Evolutionary conservation across 2,113 vertebrate genomes (phyloP).

Genomic region (Brachyistius frenatus): DNA sequence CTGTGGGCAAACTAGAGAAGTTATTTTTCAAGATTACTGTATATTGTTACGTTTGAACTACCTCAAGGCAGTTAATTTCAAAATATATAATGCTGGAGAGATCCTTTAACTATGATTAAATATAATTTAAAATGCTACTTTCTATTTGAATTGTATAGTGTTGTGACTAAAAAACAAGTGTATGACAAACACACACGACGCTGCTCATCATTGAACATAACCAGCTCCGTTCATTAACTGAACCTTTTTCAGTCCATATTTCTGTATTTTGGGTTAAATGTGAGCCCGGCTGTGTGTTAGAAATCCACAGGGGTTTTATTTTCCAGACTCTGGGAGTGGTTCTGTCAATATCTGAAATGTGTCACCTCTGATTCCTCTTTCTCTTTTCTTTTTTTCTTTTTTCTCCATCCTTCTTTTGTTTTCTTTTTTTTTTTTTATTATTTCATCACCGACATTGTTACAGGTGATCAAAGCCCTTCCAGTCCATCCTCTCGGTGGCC

Average conservation of each 20-base stretch:
- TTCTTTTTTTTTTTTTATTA: constrained; percentile 27
- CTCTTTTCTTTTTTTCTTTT: constrained; percentile 57
- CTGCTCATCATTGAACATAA: constrained; percentile 17
- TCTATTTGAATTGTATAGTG: too few relatives aligned
- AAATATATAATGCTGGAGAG: too few relatives aligned
- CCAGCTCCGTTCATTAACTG: neutral
- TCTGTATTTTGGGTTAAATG: constrained; percentile 22
- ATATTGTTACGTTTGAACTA: too few relatives aligned
- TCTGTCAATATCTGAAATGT: constrained; percentile 68
- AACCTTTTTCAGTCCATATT: neutral
- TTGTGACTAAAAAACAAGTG: neutral
- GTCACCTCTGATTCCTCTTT: constrained; percentile 76
- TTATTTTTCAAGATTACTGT: too few relatives aligned
- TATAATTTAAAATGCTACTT: too few relatives aligned
- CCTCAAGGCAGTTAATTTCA: too few relatives aligned
- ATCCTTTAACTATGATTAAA: too few relatives aligned
- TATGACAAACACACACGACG: neutral
- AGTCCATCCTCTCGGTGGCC: constrained; percentile 86
- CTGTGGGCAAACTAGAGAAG: too few relatives aligned
- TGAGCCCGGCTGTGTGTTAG: constrained; percentile 5
- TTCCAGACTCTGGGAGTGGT: constrained; percentile 63
- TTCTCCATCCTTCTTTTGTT: constrained; percentile 54
- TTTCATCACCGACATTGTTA: constrained; percentile 66
- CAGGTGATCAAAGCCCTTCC: constrained; percentile 87
- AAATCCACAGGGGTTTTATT: constrained; percentile 27